These are phyloP conservation scores for Numenius arquata DNA, from an alignment of 2,113 vertebrate genomes.

Conservation along the genomic window DNA sequence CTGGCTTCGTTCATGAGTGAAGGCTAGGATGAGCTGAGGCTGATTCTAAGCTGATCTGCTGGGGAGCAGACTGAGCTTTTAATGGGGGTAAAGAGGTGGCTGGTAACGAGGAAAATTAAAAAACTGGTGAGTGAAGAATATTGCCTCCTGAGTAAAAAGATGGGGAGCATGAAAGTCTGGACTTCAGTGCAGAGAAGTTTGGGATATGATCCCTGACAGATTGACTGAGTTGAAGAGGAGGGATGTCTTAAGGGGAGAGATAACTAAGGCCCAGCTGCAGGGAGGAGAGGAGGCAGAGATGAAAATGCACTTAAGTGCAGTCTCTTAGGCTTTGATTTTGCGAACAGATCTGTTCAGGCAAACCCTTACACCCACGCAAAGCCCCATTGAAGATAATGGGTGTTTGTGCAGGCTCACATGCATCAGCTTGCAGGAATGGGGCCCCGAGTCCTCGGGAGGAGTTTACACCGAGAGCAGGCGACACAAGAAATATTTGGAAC, in stretches of 20 bases:
- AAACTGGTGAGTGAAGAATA: background rate
- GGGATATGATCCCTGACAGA: background rate
- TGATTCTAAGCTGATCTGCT: background rate
- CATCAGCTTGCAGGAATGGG: background rate
- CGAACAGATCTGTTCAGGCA: constrained; percentile 1
- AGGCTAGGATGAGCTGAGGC: background rate
- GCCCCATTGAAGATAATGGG: background rate
- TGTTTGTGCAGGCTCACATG: background rate
- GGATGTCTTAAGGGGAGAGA: background rate
- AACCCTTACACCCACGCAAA: background rate
- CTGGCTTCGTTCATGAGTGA: background rate
- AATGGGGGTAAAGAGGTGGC: background rate
- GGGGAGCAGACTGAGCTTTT: background rate
- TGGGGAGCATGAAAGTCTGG: background rate
- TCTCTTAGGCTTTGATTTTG: constrained; percentile 2
- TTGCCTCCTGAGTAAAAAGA: background rate
- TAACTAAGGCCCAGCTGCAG: background rate
- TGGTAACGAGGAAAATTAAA: background rate
- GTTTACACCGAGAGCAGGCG: background rate
- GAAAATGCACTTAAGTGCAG: background rate
- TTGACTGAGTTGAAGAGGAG: background rate
- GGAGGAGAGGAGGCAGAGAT: background rate
- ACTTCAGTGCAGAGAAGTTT: background rate
- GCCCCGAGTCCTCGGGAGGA: fast-evolving
- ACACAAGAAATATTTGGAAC: background rate